Conservation (phyloP, 1,140 invertebrate species). For the Drosophila sp. region DNA sequence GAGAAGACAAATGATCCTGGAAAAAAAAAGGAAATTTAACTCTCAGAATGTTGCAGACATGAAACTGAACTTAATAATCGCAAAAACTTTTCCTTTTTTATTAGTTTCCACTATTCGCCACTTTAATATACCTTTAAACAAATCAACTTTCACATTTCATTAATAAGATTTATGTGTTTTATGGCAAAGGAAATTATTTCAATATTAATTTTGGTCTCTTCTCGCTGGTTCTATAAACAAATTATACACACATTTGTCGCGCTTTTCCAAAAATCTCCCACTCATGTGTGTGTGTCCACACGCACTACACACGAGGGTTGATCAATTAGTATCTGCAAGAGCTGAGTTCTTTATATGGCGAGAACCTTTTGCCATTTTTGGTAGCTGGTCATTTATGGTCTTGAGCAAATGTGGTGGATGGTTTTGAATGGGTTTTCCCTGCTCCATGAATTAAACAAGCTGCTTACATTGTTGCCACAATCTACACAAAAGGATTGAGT, state of each 20-base stretch:
- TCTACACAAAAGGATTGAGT: too few relatives aligned
- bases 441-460: neutral
- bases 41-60: neutral
- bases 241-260: slow-evolving; percentile 59
- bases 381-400: neutral
- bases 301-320: slow-evolving; percentile 5
- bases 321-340: neutral
- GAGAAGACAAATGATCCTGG: neutral
- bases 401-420: too few relatives aligned
- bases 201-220: slow-evolving; percentile 15
- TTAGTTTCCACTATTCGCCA: slow-evolving; percentile 29
- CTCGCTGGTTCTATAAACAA: neutral
- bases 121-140: slow-evolving; percentile 5
- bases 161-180: slow-evolving; percentile 43
- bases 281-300: neutral
- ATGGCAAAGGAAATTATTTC: slow-evolving; percentile 12
- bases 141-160: neutral
- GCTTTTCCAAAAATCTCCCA: slow-evolving; percentile 42
- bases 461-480: too few relatives aligned
- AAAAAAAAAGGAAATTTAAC: slow-evolving; percentile 8
- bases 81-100: neutral
- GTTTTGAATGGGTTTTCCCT: neutral
- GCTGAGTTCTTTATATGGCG: neutral
- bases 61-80: neutral
- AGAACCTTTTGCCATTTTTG: neutral